Evolutionary conservation across 92 coral and sea anemone genomes (phyloP).

Genomic region (Galaxea fascicularis): DNA sequence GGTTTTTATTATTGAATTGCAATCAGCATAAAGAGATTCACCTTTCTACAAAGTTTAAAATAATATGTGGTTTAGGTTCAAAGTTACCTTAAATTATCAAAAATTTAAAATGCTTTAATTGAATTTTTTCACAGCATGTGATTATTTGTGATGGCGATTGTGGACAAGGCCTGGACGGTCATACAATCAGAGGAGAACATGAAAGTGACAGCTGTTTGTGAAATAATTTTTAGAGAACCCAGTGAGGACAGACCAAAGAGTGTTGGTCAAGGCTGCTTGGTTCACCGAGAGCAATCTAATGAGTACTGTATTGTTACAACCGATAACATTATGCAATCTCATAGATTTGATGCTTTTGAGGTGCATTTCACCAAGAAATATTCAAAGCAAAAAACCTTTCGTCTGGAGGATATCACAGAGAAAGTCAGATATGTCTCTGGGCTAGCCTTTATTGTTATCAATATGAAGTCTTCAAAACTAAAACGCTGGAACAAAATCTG

Average conservation of each 20-base stretch:
- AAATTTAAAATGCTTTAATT: not conserved
- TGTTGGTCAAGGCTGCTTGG: not conserved
- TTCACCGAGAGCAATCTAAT: not conserved
- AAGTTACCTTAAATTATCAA: no score
- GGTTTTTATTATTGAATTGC: no score
- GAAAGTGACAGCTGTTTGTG: not conserved
- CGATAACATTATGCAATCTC: not conserved
- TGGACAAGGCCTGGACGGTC: not conserved
- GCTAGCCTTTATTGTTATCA: not conserved
- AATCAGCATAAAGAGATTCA: no score
- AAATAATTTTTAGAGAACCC: not conserved
- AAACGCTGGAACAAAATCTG: not conserved
- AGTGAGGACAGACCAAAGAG: not conserved
- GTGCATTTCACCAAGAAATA: not conserved
- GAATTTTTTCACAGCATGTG: not conserved
- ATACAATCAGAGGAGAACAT: not conserved
- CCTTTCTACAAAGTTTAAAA: no score
- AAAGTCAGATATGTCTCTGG: not conserved
- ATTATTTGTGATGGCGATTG: not conserved
- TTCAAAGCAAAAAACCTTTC: not conserved
- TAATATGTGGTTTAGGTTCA: no score
- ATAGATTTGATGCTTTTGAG: not conserved
- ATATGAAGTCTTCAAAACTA: not conserved
- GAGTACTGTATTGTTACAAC: not conserved
- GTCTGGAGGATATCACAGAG: not conserved